Base-by-base conservation (phyloP, 92 coral and sea anemone genomes). In the Porites lobata region DNA sequence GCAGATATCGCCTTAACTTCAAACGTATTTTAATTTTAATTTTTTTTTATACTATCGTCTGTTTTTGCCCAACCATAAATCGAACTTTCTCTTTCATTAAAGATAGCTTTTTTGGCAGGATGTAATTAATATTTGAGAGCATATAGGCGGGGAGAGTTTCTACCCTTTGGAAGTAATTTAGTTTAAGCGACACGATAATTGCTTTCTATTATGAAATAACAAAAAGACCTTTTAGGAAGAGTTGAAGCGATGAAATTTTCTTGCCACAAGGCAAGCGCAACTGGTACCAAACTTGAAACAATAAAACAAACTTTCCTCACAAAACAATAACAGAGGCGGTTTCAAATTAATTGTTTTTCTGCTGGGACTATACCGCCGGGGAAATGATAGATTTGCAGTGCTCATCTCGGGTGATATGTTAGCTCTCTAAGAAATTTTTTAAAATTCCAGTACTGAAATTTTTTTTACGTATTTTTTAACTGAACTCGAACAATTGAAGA, bases 281-380 rank as follows among this genome's bases (percentile, higher is more conserved):
- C 87, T 8, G 87, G 87, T 84, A 84, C 87, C 87, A 84, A 84
- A 82, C 57, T 9, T 69, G 18, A 52, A 69, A 69, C 68, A 56
- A 81, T 84, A 54, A 85, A 72, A 24, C 79, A 65, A 89, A 50
- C 82, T 68, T 22, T 24, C 59, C 38, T 24, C 69, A 50, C 43
- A 1, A 53, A 59, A 20, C 18, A 58, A 24, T 1, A 65, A 22
- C 11, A 52, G 56, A 9, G n/a, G 29, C 13, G 43, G 19, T 22
- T 85, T 50, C 43, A 18, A 62, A 6, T 38, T 14, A 26, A 4
- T 17, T 14, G 51, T 63, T 78, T 6, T 11, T 13, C 13, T 26
- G 29, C 52, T 19, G 47, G 47, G 47, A 38, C 47, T 38, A 38
- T 38, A 38, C 47, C 4, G 6, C 47, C 47, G 47, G 47, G 47